These are phyloP conservation scores for Myathropa florea DNA, from an alignment of 2,888 invertebrate species.

Conservation along the genomic window DNA sequence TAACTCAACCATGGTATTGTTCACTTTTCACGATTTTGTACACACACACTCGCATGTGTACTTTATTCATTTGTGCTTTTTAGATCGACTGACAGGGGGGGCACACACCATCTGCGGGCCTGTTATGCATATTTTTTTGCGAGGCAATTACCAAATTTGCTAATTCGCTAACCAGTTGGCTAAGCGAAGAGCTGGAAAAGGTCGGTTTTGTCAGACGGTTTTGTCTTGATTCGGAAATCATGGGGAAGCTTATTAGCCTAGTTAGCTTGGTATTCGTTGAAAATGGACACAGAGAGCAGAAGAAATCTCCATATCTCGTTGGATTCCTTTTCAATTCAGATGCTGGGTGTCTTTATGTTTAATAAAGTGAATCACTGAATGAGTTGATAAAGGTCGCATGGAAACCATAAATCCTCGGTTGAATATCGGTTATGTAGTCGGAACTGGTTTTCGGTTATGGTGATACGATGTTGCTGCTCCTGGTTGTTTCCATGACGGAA, in stretches of 20 bases:
- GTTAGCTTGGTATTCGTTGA: too few species aligned
- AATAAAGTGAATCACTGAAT: background rate
- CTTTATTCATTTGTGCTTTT: too few species aligned
- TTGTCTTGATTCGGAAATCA: background rate
- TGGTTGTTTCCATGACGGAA: background rate
- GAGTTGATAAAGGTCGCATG: background rate
- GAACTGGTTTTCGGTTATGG: background rate
- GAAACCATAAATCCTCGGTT: background rate
- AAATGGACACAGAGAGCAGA: too few species aligned
- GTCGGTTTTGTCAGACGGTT: background rate
- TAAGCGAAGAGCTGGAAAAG: background rate
- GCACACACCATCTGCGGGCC: background rate
- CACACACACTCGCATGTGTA: background rate
- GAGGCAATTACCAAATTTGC: background rate
- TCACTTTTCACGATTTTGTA: background rate
- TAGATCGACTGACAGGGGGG: background rate
- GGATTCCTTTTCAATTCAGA: background rate
- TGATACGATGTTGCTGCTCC: background rate
- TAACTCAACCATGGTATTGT: slow-evolving; percentile 46
- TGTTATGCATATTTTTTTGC: background rate
- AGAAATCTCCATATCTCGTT: background rate
- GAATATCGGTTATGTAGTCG: too few species aligned
- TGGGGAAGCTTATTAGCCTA: background rate
- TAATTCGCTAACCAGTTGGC: background rate
- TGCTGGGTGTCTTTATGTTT: background rate